Conservation (phyloP, 2,888 invertebrate genomes). For the Furcula furcula region DNA sequence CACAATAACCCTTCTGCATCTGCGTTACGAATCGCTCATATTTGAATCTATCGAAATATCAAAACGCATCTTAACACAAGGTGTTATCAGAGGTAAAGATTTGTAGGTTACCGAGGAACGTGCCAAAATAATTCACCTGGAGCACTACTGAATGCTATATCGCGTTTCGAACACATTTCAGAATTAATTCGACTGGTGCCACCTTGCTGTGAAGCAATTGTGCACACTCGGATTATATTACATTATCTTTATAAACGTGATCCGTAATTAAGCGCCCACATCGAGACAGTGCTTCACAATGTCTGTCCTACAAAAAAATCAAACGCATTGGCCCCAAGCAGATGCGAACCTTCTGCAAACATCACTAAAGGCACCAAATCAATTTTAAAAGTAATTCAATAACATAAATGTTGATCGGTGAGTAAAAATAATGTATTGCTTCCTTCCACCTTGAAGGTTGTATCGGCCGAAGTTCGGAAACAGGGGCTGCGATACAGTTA, state of each 20-base stretch:
- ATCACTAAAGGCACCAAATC: conserved; percentile 58
- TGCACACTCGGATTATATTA: conserved; percentile 75
- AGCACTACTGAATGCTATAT: conserved; percentile 42
- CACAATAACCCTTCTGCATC: conserved; percentile 71
- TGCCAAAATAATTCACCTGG: conserved; percentile 69
- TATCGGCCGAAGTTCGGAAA: conserved; percentile 51
- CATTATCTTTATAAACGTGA: conserved; percentile 75
- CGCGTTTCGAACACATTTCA: conserved; percentile 52
- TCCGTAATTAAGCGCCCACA: conserved; percentile 79
- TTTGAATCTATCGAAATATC: conserved; percentile 20
- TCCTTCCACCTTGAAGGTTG: conserved; percentile 74
- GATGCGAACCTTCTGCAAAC: conserved; percentile 73
- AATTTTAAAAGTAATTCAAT: conserved; percentile 79
- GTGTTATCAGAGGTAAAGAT: conserved; percentile 33
- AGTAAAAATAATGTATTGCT: conserved; percentile 76
- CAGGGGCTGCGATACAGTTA: conserved; percentile 70
- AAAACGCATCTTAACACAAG: conserved; percentile 44
- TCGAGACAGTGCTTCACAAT: conserved; percentile 56
- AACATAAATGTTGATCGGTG: conserved; percentile 75
- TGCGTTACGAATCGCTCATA: conserved; percentile 46
- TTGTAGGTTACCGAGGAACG: conserved; percentile 56
- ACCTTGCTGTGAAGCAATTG: conserved; percentile 71
- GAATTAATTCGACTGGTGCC: conserved; percentile 45
- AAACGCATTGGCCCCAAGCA: conserved; percentile 53
- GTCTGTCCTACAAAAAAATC: conserved; percentile 54